Evolutionary conservation across 2,888 invertebrate genomes (phyloP), one percentile per base, ranked within the genome.

Genomic region (Macrosoma leucophasiata): DNA sequence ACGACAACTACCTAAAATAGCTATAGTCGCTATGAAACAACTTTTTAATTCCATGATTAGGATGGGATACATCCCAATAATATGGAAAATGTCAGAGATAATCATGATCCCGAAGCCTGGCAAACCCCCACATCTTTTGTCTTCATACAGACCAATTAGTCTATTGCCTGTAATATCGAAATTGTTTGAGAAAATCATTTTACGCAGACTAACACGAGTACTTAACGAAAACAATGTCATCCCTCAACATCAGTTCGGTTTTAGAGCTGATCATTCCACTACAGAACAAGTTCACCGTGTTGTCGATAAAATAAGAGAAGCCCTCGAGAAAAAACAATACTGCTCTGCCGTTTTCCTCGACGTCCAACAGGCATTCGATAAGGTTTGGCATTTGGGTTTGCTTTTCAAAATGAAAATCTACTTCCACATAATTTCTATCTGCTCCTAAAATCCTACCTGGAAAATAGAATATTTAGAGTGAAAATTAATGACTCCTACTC

Each of bases 331-430:
- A 1, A 43, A 43, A 27, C 36, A 1, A n/a, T n/a, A n/a, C n/a
- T n/a, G n/a, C n/a, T n/a, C n/a, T n/a, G n/a, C n/a, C n/a, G n/a
- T n/a, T n/a, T 50, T 53, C 13, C 29, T 53, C 0, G 47, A 50
- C 13, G 25, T 50, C 10, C 39, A 44, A 6, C 48, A 48, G n/a
- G 52, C 51, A 1, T 52, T 55, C 19, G 51, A 50, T 22, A 30
- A 30, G 12, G 50, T 55, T 0, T 52, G 50, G 52, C 48, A 51
- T 23, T 29, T 42, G 8, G 49, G 48, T 0, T 27, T 48, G 0
- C 25, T 48, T 0, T 48, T 11, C 9, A 50, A 51, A 24, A 39
- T 50, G 15, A 50, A 47, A 33, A 20, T 41, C 18, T 29, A 8
- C 6, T 36, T 28, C 10, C 42, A 32, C 14, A 0, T 1, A 0